Evolutionary conservation across 2,888 invertebrate species (phyloP).

Genomic region (Xestia ashworthii): DNA sequence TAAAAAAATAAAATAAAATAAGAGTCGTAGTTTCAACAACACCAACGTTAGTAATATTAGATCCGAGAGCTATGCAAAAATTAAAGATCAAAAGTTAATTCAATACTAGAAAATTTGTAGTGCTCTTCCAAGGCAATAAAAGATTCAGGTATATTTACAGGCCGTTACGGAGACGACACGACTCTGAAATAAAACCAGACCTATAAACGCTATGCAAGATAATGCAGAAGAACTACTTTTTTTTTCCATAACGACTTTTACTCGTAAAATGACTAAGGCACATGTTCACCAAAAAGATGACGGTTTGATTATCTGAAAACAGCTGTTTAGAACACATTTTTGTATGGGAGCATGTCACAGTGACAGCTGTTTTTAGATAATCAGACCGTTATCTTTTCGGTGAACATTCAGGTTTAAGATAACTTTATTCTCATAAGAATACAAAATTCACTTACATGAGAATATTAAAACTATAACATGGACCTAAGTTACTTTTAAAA

Average conservation of each 20-base stretch:
- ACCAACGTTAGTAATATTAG: neutral
- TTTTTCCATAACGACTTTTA: no score
- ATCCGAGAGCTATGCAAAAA: conserved; percentile 6
- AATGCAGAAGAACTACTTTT: conserved; percentile 22
- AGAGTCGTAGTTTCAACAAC: neutral
- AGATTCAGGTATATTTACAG: conserved; percentile 36
- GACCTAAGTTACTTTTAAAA: neutral
- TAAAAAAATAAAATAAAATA: no score
- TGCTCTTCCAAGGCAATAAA: conserved; percentile 27
- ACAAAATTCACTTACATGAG: no score
- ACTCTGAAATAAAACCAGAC: conserved; percentile 29
- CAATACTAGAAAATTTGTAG: conserved; percentile 26
- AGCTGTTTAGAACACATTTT: no score
- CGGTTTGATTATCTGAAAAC: no score
- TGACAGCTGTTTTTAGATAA: no score
- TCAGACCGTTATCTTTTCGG: no score
- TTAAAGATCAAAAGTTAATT: conserved; percentile 24
- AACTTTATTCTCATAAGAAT: no score
- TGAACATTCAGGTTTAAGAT: no score
- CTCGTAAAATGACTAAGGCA: neutral
- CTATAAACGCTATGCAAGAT: neutral
- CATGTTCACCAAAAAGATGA: no score
- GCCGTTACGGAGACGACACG: conserved; percentile 16
- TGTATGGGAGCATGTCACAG: no score
- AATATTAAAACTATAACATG: no score